Evolutionary conservation across 2,888 invertebrate genomes (phyloP).

Genomic region (Pterostichus madidus): DNA sequence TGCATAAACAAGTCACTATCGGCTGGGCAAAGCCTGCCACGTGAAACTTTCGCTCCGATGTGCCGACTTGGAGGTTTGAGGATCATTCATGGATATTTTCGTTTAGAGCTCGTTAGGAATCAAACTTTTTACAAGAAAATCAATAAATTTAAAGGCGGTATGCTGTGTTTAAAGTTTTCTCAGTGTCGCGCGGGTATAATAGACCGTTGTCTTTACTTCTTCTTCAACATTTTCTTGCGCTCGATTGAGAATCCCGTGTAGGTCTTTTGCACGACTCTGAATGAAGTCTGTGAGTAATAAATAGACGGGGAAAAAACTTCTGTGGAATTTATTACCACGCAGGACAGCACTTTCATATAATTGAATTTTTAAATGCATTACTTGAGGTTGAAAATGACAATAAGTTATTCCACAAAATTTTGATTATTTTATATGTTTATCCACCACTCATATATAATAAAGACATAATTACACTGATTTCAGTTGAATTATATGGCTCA

Average conservation of each 20-base stretch:
- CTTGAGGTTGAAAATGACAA: not conserved
- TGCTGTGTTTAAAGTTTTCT: conserved; percentile 45
- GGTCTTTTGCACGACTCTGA: conserved; percentile 8
- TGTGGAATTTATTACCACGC: not conserved
- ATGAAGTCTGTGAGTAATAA: conserved; percentile 40
- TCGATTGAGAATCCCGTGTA: conserved; percentile 10
- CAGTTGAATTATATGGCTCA: too few relatives aligned
- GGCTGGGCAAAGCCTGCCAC: conserved; percentile 15
- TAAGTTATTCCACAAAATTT: too few relatives aligned
- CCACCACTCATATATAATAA: too few relatives aligned
- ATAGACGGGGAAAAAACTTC: conserved; percentile 3
- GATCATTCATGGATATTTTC: conserved; percentile 64
- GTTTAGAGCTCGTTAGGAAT: conserved; percentile 58
- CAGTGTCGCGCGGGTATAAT: conserved; percentile 8
- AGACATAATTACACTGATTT: too few relatives aligned
- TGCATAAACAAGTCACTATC: conserved; percentile 35
- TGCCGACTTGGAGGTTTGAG: conserved; percentile 17
- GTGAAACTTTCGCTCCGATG: conserved; percentile 26
- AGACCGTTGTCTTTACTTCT: conserved; percentile 39
- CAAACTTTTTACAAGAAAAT: conserved; percentile 60
- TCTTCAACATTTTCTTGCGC: conserved; percentile 22
- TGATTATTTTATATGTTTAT: too few relatives aligned
- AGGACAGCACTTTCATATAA: not conserved
- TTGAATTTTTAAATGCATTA: too few relatives aligned
- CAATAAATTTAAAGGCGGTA: conserved; percentile 57